These are phyloP conservation scores for Pyrrhia umbra DNA, from an alignment of 2,888 invertebrate genomes.

Conservation along the genomic window DNA sequence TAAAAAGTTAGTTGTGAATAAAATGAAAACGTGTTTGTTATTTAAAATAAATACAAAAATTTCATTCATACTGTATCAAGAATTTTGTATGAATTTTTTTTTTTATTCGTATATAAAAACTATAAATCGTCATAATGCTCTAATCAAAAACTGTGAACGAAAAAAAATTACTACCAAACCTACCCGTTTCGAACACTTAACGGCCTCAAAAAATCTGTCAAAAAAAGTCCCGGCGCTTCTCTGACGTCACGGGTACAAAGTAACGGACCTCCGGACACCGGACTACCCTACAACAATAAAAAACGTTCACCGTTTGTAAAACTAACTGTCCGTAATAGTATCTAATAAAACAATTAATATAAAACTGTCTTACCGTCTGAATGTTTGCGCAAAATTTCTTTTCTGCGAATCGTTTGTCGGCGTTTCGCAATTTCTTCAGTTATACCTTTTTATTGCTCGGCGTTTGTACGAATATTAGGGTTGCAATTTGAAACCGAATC, in stretches of 20 bases:
- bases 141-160: too few relatives aligned
- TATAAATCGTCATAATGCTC: not conserved
- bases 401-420: slow-evolving; percentile 75
- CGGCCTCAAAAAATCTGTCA: slow-evolving; percentile 52
- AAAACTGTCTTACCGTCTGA: slow-evolving; percentile 56
- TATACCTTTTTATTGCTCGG: slow-evolving; percentile 33
- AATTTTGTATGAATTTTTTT: too few relatives aligned
- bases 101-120: not conserved
- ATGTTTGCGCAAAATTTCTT: slow-evolving; percentile 84
- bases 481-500: slow-evolving; percentile 65
- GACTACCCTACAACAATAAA: slow-evolving; percentile 63
- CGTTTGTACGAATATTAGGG: slow-evolving; percentile 62
- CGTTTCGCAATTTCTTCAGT: slow-evolving; percentile 40
- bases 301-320: slow-evolving; percentile 61
- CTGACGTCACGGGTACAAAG: slow-evolving; percentile 71
- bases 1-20: too few relatives aligned
- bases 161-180: not conserved
- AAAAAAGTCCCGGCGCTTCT: slow-evolving; percentile 53
- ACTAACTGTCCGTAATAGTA: slow-evolving; percentile 59
- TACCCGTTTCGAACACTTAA: slow-evolving; percentile 41
- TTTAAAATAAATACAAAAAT: too few relatives aligned
- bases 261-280: slow-evolving; percentile 68
- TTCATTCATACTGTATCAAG: too few relatives aligned
- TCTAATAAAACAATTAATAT: slow-evolving; percentile 72
- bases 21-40: too few relatives aligned